Evolutionary conservation across 1,140 invertebrate species (phyloP).

Genomic region (Acromyrmex heyeri): DNA sequence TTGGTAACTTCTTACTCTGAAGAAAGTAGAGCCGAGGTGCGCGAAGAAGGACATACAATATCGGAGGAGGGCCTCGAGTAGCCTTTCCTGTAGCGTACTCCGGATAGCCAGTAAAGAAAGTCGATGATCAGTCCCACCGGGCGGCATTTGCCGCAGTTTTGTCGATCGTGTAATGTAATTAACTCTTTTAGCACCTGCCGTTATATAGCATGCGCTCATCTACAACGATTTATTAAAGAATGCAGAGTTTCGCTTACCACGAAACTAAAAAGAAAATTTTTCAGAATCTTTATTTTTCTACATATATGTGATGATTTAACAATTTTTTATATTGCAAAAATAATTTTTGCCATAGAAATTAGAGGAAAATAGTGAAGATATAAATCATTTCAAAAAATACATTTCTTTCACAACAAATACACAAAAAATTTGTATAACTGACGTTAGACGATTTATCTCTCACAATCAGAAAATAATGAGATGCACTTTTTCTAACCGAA

Average conservation of each 20-base stretch:
- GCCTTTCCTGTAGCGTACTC: not conserved
- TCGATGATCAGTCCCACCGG: conserved; percentile 37
- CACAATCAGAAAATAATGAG: not conserved
- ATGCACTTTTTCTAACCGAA: not conserved
- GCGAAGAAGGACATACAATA: conserved; percentile 22
- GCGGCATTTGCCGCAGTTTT: conserved; percentile 11
- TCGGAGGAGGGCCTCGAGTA: conserved; percentile 32
- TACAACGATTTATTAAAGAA: not conserved
- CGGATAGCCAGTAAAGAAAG: conserved; percentile 19
- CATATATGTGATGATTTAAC: not conserved
- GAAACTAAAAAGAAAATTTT: not conserved
- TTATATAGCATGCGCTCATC: not conserved
- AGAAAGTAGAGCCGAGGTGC: conserved; percentile 13
- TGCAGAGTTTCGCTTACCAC: not conserved
- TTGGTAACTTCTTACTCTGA: conserved; percentile 41
- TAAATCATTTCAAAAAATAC: not conserved
- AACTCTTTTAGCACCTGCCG: conserved; percentile 46
- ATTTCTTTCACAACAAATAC: not conserved
- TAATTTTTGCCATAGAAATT: not conserved
- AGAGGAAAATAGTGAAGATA: not conserved
- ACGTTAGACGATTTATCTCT: not conserved
- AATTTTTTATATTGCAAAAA: not conserved
- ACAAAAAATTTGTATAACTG: not conserved
- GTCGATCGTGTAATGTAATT: conserved; percentile 54
- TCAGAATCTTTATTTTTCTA: not conserved